Base-by-base conservation (phyloP, 1,140 invertebrate genomes). In the Leptopilina boulardi region DNA sequence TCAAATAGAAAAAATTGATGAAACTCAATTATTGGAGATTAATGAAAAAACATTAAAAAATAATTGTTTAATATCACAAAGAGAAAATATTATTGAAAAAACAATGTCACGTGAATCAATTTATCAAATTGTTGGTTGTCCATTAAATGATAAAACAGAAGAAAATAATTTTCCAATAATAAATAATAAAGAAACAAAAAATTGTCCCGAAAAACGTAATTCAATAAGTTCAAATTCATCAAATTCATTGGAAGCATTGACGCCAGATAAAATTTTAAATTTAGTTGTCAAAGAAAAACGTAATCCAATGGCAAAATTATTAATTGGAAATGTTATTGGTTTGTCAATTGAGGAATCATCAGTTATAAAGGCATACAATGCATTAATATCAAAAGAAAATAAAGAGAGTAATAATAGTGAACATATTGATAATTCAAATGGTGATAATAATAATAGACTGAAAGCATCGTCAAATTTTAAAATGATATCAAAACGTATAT, bases 261-360 rank as follows among this genome's bases (percentile, higher is more conserved):
- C 88, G 1, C 89, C 89, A 0, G 89, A 90, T 70, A 81, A 85
- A 70, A 84, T 91, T 51, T 77, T 91, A 9, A 85, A 88, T 75
- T 77, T 89, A 13, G 89, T 91, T 26, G 81, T 86, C 0, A 86
- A 88, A 6, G 85, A 89, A 38, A 85, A 88, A 18, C 84, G 81
- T 72, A 87, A 89, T 77, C 89, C 90, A 5, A 83, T 89, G 54
- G 89, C 89, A 0, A 87, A 90, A 56, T 76, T 90, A 26, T 38
- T 91, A n/a, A 90, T 91, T 51, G 85, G 86, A 5, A 88, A 87
- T 47, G 85, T 91, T 70, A 91, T 91, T 54, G 90, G 89, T 6
- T 51, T 89, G 34, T 83, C 85, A 2, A 79, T 77, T 0, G 81
- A 87, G 38, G 85, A 89, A 76, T 81, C 83, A 26, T 71, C 79